phyloP scores from a whole-genome alignment of 2,797 vertebrate species.

The Takifugu rubripes region DNA sequence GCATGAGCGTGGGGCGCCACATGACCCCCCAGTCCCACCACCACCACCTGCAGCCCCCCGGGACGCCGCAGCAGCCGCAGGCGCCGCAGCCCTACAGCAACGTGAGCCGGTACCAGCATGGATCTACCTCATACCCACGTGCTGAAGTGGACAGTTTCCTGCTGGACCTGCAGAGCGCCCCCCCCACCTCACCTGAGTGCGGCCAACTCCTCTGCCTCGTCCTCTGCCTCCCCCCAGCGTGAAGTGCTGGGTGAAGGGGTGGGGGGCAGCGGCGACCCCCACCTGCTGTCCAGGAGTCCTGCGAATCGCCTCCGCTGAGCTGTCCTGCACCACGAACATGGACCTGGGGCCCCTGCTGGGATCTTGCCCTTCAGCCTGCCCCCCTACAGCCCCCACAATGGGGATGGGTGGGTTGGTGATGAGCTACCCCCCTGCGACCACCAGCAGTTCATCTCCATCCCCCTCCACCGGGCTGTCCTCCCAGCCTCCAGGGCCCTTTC shows the following conservation, averaged over 20 bases:
- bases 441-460: constrained; percentile 62
- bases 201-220: constrained; percentile 78
- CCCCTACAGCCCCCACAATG: constrained; percentile 87
- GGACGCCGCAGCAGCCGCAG: constrained; percentile 58
- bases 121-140: constrained; percentile 96
- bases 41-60: constrained; percentile 71
- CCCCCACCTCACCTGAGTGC: constrained; percentile 82
- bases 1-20: constrained; percentile 85
- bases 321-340: constrained; percentile 91
- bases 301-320: constrained; percentile 82
- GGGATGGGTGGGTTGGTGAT: constrained; percentile 88
- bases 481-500: constrained; percentile 83
- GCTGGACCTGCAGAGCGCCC: constrained; percentile 90
- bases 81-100: constrained; percentile 73
- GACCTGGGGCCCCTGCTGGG: constrained; percentile 92
- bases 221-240: constrained; percentile 76
- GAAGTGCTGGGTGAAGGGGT: constrained; percentile 75
- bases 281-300: constrained; percentile 87
- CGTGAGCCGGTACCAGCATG: constrained; percentile 90
- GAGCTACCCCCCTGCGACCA: constrained; percentile 83
- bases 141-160: constrained; percentile 94
- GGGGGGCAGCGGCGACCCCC: constrained; percentile 63
- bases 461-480: constrained; percentile 71
- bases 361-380: constrained; percentile 90
- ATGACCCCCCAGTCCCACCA: constrained; percentile 79